phyloP scores from a whole-genome alignment of 2,888 invertebrate genomes.

The Polietes domitor region DNA sequence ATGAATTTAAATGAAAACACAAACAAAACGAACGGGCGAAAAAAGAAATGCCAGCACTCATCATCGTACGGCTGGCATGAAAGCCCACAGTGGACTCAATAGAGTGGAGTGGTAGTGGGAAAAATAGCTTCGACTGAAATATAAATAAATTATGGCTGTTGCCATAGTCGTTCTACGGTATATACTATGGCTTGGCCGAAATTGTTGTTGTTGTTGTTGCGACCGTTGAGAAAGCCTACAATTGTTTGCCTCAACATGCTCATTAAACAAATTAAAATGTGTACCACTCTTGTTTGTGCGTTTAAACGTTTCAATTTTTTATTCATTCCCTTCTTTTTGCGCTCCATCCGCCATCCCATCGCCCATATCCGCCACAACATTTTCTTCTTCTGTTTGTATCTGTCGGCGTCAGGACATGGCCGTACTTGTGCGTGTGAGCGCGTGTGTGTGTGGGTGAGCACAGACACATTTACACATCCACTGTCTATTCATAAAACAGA shows the following conservation, averaged over 20 bases:
- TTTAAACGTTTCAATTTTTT: conserved; percentile 3
- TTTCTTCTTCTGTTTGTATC: neutral
- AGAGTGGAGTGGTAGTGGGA: neutral
- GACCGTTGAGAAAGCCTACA: conserved; percentile 38
- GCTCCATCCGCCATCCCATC: neutral
- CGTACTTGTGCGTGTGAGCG: neutral
- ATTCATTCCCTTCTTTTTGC: neutral
- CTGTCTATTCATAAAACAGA: conserved; percentile 1
- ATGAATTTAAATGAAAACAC: conserved; percentile 32
- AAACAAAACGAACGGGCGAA: neutral
- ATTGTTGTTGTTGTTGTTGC: conserved; percentile 3
- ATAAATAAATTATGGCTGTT: conserved; percentile 29
- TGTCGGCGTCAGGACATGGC: neutral
- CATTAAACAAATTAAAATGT: conserved; percentile 62
- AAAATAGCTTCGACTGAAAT: neutral
- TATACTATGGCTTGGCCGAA: conserved; percentile 17
- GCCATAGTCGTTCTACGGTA: neutral
- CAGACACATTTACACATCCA: neutral
- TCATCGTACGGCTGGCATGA: neutral
- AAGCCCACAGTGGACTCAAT: neutral
- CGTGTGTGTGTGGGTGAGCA: neutral
- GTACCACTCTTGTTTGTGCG: conserved; percentile 23
- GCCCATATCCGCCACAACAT: neutral
- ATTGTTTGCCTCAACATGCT: conserved; percentile 54
- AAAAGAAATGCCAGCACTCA: neutral